Evolutionary conservation across 2,888 invertebrate species (phyloP).

Genomic region (Limenitis camilla): DNA sequence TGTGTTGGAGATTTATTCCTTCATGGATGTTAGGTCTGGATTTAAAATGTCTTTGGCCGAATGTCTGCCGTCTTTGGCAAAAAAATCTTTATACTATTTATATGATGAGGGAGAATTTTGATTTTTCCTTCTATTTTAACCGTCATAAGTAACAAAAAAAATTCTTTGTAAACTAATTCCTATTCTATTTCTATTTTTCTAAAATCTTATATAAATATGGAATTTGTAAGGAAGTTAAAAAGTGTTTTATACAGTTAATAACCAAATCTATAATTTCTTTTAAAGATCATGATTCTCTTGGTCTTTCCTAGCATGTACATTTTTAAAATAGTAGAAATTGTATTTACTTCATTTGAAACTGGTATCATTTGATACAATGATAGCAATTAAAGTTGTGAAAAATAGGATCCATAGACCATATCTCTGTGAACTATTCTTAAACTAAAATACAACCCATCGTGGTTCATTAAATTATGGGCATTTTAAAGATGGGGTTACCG

Average conservation of each 20-base stretch:
- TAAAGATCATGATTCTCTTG: no score
- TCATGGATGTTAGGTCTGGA: slow-evolving; percentile 31
- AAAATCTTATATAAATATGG: no score
- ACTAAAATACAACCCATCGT: slow-evolving; percentile 4
- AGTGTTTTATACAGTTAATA: no score
- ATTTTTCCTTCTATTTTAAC: no score
- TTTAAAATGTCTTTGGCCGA: not conserved
- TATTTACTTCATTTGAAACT: slow-evolving; percentile 40
- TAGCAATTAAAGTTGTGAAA: slow-evolving; percentile 67
- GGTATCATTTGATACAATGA: slow-evolving; percentile 60
- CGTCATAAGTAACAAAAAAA: no score
- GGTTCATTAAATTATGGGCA: slow-evolving; percentile 31
- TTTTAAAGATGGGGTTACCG: slow-evolving; percentile 48
- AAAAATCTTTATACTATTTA: not conserved
- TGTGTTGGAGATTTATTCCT: slow-evolving; percentile 40
- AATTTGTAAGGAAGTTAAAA: no score
- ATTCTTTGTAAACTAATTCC: no score
- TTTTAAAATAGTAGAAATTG: no score
- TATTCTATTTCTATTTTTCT: no score
- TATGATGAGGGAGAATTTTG: no score
- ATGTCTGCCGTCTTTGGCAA: not conserved
- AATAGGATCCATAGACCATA: slow-evolving; percentile 35
- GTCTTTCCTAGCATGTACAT: no score
- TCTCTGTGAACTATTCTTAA: slow-evolving; percentile 24
- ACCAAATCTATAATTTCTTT: no score